Evolutionary conservation across 2,888 invertebrate species (phyloP), one percentile per base, ranked within the genome.

Genomic region (Pheosia gnoma): DNA sequence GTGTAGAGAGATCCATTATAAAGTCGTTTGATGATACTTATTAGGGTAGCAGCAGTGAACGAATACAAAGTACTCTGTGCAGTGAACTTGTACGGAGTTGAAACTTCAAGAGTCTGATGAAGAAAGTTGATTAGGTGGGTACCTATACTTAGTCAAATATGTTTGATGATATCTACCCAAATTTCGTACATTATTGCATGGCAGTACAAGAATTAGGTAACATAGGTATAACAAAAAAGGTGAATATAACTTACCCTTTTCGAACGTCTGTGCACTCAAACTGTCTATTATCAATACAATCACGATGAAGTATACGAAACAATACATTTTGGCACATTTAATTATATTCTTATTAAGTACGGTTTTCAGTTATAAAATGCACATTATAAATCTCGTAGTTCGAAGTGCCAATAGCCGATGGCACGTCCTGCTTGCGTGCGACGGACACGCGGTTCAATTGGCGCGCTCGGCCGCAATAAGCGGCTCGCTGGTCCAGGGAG

Each of bases 371-470:
- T 59, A 66, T 67, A 68, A 72, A 70, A 63, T 74, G 68, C 77
- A 79, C 75, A 77, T 75, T 80, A 79, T 82, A 78, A 78, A 81
- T 79, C 72, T 71, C 73, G 75, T 63, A 67, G 77, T 80, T 79
- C 79, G 78, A 85, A 83, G 80, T 83, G 79, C 78, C 80, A 74
- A 79, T 75, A 78, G 80, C 80, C 80, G 78, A 72, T 80, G 80
- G 82, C 85, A 87, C 83, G 83, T 81, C 84, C 80, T 80, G 85
- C 83, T 80, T 82, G 81, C 80, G 85, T 83, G 84, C 76, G 86
- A 84, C 90, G 93, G 93, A 92, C 93, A 90, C 91, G 90, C 91
- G 86, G 70, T 85, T 86, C 91, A 91, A 92, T 93, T 92, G 91
- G 83, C 86, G 84, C 86, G 82, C 83, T 87, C 85, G 86, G 82